Base-by-base conservation (phyloP, 2,797 vertebrate species). In the Xiphorhynchus erythropygius region DNA sequence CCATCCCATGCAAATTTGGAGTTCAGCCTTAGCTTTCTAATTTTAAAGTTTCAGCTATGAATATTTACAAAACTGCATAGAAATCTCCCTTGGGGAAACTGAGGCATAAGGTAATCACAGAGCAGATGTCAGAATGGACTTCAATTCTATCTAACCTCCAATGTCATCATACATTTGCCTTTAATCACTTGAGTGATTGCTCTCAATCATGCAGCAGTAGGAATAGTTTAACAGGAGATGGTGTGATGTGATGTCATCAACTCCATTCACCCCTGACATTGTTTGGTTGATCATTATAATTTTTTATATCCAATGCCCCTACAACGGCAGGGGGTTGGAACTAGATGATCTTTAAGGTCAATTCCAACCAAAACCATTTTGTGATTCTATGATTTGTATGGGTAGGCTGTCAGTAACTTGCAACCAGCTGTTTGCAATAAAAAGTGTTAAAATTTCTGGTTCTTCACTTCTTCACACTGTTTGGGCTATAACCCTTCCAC, bases 51-150 rank as follows among this genome's bases (percentile, higher is more conserved):
- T 8, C 33, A 70, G 7, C 3, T 25, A 41, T 0, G 0, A 10
- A 53, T 78, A 83, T 88, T 96, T 91, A 71, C 50, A 62, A 85
- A 94, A 81, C 30, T 47, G 19, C 18, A 27, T 17, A 50, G 22
- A 87, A 85, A 59, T 3, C 3, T 79, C 74, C 65, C 74, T 28
- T 37, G 41, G 49, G 78, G 60, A 84, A 96, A 95, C 56, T 79
- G 71, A 93, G 64, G 39, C 59, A 60, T 63, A 76, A 75, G 27
- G 32, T 70, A 88, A 69, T 77, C 64, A 70, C 16, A 64, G 27
- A 79, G 30, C 75, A 94, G 92, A 90, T 84, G 56, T 83, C 81
- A 57, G 71, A 94, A 79, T 6, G 52, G 56, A 57, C 44, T 93
- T 62, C 35, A 28, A 0, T 59, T 15, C 47, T 73, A 32, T 88